Evolutionary conservation across 2,888 invertebrate species (phyloP).

Genomic region (Cephalotes varians): DNA sequence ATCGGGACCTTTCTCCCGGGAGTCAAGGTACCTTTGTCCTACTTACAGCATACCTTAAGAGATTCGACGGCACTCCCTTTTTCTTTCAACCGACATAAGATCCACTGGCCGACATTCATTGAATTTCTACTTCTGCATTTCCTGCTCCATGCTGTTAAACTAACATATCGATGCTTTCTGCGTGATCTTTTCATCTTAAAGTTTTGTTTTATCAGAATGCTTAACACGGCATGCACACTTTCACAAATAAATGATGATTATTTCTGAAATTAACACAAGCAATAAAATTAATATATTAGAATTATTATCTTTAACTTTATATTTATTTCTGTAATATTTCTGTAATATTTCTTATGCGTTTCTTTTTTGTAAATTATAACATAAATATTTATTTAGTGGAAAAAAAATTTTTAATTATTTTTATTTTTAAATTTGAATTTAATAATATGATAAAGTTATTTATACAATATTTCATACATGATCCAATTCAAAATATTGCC

Average conservation of each 20-base stretch:
- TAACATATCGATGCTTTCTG: neutral
- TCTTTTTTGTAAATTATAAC: neutral
- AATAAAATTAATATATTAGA: neutral
- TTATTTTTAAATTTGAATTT: neutral
- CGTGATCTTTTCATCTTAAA: neutral
- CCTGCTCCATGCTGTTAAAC: neutral
- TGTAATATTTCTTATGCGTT: neutral
- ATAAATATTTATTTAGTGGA: neutral
- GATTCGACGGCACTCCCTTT: slow-evolving; percentile 53
- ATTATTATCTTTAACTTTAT: neutral
- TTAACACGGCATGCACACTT: neutral
- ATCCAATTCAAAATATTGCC: neutral
- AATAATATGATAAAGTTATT: neutral
- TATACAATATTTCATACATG: neutral
- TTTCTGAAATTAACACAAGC: neutral
- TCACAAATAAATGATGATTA: neutral
- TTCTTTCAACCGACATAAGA: slow-evolving; percentile 12
- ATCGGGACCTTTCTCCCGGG: slow-evolving; percentile 76
- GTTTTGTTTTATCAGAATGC: neutral
- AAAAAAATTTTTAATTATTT: neutral
- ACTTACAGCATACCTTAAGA: slow-evolving; percentile 58
- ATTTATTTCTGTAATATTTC: neutral
- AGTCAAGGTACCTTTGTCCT: slow-evolving; percentile 71
- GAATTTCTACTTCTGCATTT: slow-evolving; percentile 32
- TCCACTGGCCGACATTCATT: slow-evolving; percentile 57